Evolutionary conservation across 2,888 invertebrate species (phyloP).

Genomic region (Psylliodes chrysocephalus): DNA sequence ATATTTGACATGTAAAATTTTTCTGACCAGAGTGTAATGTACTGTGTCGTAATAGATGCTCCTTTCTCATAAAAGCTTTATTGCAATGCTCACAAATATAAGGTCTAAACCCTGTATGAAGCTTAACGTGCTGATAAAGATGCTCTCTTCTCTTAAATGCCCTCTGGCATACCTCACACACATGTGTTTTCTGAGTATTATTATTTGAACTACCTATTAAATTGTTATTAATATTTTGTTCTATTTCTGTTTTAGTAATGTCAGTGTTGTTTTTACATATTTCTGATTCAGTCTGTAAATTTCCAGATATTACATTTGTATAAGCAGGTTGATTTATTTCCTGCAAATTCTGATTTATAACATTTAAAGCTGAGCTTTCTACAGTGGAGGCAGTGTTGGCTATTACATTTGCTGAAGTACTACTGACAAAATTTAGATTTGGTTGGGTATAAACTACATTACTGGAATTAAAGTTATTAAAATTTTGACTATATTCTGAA

Average conservation of each 20-base stretch:
- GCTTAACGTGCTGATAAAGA: slow-evolving; percentile 74
- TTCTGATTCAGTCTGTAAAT: slow-evolving; percentile 15
- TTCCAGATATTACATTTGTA: slow-evolving; percentile 40
- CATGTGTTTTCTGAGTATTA: slow-evolving; percentile 48
- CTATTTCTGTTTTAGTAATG: slow-evolving; percentile 13
- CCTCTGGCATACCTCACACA: slow-evolving; percentile 71
- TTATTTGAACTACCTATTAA: neutral
- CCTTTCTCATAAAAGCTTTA: slow-evolving; percentile 76
- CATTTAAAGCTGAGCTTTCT: slow-evolving; percentile 49
- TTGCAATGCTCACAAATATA: slow-evolving; percentile 74
- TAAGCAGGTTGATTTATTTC: slow-evolving; percentile 35
- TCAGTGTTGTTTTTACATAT: slow-evolving; percentile 6
- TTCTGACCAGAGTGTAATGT: slow-evolving; percentile 76
- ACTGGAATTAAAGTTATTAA: slow-evolving; percentile 44
- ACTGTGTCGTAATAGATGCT: slow-evolving; percentile 74
- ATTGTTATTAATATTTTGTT: slow-evolving; percentile 29
- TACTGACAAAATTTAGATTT: slow-evolving; percentile 42
- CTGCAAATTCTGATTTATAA: slow-evolving; percentile 45
- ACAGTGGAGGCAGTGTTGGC: slow-evolving; percentile 42
- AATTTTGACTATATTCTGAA: slow-evolving; percentile 50
- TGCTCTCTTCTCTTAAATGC: slow-evolving; percentile 77
- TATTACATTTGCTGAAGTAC: slow-evolving; percentile 45
- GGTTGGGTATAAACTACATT: slow-evolving; percentile 45
- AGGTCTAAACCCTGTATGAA: slow-evolving; percentile 75
- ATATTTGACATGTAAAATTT: slow-evolving; percentile 71